Base-by-base conservation (phyloP, 2,113 vertebrate genomes). In the Urocolius indicus region DNA sequence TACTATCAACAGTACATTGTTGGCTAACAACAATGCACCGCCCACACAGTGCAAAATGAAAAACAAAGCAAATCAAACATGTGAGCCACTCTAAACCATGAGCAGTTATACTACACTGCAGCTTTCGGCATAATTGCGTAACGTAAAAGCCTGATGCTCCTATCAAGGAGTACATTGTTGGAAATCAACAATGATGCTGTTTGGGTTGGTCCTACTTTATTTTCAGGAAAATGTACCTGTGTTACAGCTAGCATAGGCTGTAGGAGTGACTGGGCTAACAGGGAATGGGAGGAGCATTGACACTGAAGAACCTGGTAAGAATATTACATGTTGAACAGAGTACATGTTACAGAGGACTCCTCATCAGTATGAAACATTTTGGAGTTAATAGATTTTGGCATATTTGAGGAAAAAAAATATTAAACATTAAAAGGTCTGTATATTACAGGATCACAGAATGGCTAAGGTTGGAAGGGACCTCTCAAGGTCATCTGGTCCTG, bases 11-110 rank as follows among this genome's bases (percentile, higher is more conserved):
- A 99, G 99, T 98, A 99, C 98, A 99, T 99, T 99, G 98, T 98
- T 99, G 99, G 98, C 97, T 97, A 98, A 98, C 99, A 99, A 99
- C 98, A 99, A 99, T 98, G 98, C 98, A 98, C 99, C 43, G 98
- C 98, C 98, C 98, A 97, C 93, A 98, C 98, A 98, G 98, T 97
- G 98, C 98, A 98, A 98, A 97, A 98, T 96, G 96, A 96, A 97
- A 97, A 95, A 18, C 46, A 68, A 83, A 89, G 29, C 49, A 18
- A 26, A 76, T 46, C 30, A 36, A 54, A 82, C 41, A 54, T 6
- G 41, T 81, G 81, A 95, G 88, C 81, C 90, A 66, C 73, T 91
- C 68, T 73, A 68, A 95, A 88, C 57, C 90, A 61, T 0, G 13
- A 92, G 78, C 77, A 90, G 84, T 62, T 75, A 48, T 14, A 84